Base-by-base conservation (phyloP, 37 sponge, comb jelly and placozoan genomes). In the Petrosia ficiformis region DNA sequence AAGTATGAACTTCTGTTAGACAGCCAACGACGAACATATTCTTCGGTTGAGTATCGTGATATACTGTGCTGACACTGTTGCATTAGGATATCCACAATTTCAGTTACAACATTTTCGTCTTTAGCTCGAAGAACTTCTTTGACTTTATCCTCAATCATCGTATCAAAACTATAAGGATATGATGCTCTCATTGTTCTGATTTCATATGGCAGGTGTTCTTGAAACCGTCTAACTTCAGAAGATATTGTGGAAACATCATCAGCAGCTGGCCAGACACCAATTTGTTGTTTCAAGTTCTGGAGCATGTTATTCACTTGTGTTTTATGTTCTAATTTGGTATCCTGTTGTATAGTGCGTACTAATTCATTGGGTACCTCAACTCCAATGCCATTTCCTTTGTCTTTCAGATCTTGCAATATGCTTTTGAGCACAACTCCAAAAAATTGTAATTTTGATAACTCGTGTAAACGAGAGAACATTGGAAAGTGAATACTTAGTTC, bases 391-490 rank as follows among this genome's bases (percentile, higher is more conserved):
- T 14, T 48, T 5, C 26, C 67, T 24, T 39, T 65, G 58, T 67
- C 70, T 48, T 65, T 41, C 52, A 75, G 11, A 48, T 42, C 52
- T 64, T 76, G 44, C 22, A 76, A 16, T n/a, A 66, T 32, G 14
- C 68, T 26, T n/a, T 64, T 25, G 4, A 75, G 16, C 21, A 39
- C 48, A n/a, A n/a, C 28, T 30, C 19, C 70, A 6, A 83, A 33
- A 28, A 90, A 37, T 54, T 77, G 77, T 35, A 89, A 60, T 69
- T 84, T 89, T 21, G 26, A 54, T 5, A 89, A 73, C 43, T 89
- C 82, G 8, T 65, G 59, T 42, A 89, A 70, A 8, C 85, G 71
- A 30, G 73, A 73, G 80, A 89, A 89, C 70, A 89, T 70, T 37
- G 85, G 90, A 69, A 89, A 84, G 40, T 84, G 58, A 0, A 28